Evolutionary conservation across 2,888 invertebrate species (phyloP), one percentile per base, ranked within the genome.

Genomic region (Hyposoter didymator): DNA sequence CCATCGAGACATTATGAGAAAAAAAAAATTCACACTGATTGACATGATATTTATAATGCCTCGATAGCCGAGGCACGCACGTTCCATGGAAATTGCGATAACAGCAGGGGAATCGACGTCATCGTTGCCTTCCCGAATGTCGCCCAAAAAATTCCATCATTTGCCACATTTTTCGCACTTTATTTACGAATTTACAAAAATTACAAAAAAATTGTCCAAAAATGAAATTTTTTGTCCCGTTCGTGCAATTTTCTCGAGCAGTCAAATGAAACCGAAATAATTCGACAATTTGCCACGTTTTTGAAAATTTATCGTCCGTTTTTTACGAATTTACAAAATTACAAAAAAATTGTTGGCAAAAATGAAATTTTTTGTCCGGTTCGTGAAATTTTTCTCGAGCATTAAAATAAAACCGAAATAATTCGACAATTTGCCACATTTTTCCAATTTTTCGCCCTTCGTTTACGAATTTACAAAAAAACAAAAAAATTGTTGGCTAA

Each of bases 31-130:
- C 32, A 14, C 72, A 74, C 17, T 17, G 35, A 55, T 43, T 47
- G 66, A 19, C 43, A 81, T 67, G 75, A 59, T 84, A 79, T 84
- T 79, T 64, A n/a, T n/a, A 35, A 49, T 39, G 39, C 22, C 17
- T n/a, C 52, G 52, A 62, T 73, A 55, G 45, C n/a, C 28, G 72
- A 39, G n/a, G 14, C 45, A 35, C 55, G 5, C n/a, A n/a, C n/a
- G n/a, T n/a, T n/a, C n/a, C n/a, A n/a, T n/a, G n/a, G n/a, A n/a
- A n/a, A n/a, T n/a, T n/a, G n/a, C n/a, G n/a, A n/a, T n/a, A n/a
- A n/a, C n/a, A n/a, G n/a, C n/a, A n/a, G n/a, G n/a, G n/a, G n/a
- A n/a, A n/a, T n/a, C n/a, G n/a, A n/a, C n/a, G n/a, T n/a, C n/a
- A n/a, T n/a, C n/a, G n/a, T n/a, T n/a, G n/a, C n/a, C n/a, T n/a